Evolutionary conservation across 2,797 vertebrate genomes (phyloP).

Genomic region (Delichon dasypus): DNA sequence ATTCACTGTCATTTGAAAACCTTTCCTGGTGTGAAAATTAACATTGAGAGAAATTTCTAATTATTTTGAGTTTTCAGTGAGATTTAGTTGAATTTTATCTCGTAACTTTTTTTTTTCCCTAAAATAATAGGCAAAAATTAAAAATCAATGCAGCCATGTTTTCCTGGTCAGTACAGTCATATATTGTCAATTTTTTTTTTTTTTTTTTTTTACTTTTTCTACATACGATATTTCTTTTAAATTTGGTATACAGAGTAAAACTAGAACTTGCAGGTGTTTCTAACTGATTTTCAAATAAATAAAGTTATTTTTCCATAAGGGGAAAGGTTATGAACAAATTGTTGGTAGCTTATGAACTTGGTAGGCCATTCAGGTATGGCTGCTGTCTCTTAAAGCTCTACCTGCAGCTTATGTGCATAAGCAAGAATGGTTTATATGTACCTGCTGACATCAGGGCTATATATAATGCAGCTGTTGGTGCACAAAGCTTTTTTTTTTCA

Average conservation of each 20-base stretch:
- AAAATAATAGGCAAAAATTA: neutral
- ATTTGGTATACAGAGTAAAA: neutral
- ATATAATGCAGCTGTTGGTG: neutral
- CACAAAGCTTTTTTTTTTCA: neutral
- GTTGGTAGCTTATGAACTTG: neutral
- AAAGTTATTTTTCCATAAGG: neutral
- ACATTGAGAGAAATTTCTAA: neutral
- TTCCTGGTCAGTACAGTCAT: neutral
- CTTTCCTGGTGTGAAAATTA: neutral
- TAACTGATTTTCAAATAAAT: neutral
- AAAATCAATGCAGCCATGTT: neutral
- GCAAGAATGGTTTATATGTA: neutral
- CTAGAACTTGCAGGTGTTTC: neutral
- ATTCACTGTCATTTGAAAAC: neutral
- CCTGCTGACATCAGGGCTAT: neutral
- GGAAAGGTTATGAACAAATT: neutral
- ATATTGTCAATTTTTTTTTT: neutral
- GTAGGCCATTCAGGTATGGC: neutral
- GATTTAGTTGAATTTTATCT: neutral
- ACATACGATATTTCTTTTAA: accelerated
- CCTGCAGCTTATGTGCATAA: neutral
- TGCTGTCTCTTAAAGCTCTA: neutral
- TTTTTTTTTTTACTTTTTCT: neutral
- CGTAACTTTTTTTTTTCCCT: neutral
- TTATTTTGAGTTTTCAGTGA: neutral